Base-by-base conservation (phyloP, 2,888 invertebrate species). In the Chloroclysta siterata region DNA sequence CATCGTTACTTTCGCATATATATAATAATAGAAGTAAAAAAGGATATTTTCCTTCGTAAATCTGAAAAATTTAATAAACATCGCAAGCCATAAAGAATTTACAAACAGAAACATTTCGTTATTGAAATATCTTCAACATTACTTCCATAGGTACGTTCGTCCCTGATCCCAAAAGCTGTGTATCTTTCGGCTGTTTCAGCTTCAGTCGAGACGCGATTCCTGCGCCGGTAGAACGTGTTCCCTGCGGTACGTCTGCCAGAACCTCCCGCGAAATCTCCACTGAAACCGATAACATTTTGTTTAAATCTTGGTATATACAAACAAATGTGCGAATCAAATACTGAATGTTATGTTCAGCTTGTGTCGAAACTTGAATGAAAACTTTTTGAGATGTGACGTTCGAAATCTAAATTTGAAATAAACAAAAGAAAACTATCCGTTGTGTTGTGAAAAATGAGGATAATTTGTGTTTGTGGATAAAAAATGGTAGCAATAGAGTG, bases 121-220 rank as follows among this genome's bases (percentile, higher is more conserved):
- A 53, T 53, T 53, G 29, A 29, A 47, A 60, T 53, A 53, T 41
- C 8, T 14, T 15, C 53, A 53, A 22, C 55, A 48, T 56, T 57
- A 57, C 61, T 61, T 44, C 53, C 36, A 29, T 55, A 28, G 44
- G 44, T 44, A 15, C 15, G 15, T 36, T 36, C 52, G 52, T 58
- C 61, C 39, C 29, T 51, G 41, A 41, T 64, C 60, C 66, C 63
- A 66, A 68, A 66, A 64, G 61, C 61, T 63, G 22, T 60, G 47
- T 53, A 57, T 44, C 47, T 15, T 36, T 53, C 55, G 58, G 52
- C 46, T 47, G 42, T 52, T 60, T 54, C 59, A 48, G 54, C 22
- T 66, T 70, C 70, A 72, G 72, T 72, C 60, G 63, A 53, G 59
- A 65, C 67, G 68, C 65, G 65, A 53, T 63, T 57, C 58, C 52